Evolutionary conservation across 2,888 invertebrate species (phyloP).

Genomic region (Spodoptera picta): DNA sequence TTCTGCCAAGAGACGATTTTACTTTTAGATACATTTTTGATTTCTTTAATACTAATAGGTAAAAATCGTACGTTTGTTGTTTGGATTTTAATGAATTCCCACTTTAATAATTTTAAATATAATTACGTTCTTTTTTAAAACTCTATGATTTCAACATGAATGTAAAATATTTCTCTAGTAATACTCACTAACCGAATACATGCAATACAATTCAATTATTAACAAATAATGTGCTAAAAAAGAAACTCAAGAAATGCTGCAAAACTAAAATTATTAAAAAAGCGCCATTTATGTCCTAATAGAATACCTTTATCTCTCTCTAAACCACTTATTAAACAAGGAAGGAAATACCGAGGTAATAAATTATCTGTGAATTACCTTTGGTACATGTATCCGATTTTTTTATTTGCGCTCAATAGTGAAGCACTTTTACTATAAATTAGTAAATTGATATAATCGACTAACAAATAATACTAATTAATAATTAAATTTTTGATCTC

Average conservation of each 20-base stretch:
- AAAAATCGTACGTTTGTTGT: too few relatives aligned
- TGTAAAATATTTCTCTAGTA: too few relatives aligned
- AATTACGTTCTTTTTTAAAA: too few relatives aligned
- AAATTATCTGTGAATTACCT: constrained; percentile 55
- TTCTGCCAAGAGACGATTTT: constrained; percentile 29
- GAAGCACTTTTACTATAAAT: constrained; percentile 13
- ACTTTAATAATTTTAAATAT: too few relatives aligned
- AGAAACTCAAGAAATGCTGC: not conserved
- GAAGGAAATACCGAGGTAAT: constrained; percentile 44
- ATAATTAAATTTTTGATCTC: too few relatives aligned
- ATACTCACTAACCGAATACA: too few relatives aligned
- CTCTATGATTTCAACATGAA: too few relatives aligned
- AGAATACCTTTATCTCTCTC: constrained; percentile 32
- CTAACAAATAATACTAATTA: not conserved
- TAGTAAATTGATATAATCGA: constrained; percentile 14
- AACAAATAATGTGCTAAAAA: too few relatives aligned
- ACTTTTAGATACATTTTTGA: too few relatives aligned
- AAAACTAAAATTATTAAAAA: constrained; percentile 6
- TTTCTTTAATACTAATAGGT: too few relatives aligned
- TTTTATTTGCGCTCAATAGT: constrained; percentile 43
- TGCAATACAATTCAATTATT: too few relatives aligned
- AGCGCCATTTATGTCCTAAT: not conserved
- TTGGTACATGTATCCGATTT: constrained; percentile 50
- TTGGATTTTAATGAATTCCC: too few relatives aligned
- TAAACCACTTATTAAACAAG: constrained; percentile 19